phyloP scores from a whole-genome alignment of 2,113 vertebrate genomes.

The Corydoras sp. region DNA sequence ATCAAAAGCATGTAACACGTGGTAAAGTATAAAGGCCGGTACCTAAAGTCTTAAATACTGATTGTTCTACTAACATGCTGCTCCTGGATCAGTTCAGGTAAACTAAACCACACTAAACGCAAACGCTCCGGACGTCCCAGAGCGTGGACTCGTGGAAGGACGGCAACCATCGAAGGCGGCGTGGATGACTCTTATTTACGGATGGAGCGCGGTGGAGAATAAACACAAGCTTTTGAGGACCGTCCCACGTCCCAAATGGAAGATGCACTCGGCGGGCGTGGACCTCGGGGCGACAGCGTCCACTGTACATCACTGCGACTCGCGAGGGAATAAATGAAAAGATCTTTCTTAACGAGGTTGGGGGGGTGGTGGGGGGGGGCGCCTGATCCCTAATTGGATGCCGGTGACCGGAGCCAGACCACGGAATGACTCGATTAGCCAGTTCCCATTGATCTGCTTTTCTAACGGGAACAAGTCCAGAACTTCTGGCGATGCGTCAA shows the following conservation, averaged over 20 bases:
- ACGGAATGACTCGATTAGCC: neutral
- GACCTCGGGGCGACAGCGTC: neutral
- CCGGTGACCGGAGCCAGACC: neutral
- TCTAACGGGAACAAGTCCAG: neutral
- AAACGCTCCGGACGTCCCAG: too few relatives aligned
- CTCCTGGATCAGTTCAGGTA: slow-evolving; percentile 9
- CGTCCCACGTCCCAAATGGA: too few relatives aligned
- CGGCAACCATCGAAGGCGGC: too few relatives aligned
- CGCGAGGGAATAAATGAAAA: neutral
- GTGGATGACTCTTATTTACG: too few relatives aligned
- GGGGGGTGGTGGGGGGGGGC: neutral
- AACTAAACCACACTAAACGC: too few relatives aligned
- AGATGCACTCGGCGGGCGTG: too few relatives aligned
- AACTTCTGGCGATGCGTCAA: too few relatives aligned
- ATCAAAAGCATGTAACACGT: slow-evolving; percentile 37
- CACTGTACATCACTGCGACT: too few relatives aligned
- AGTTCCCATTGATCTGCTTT: slow-evolving; percentile 39
- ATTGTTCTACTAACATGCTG: slow-evolving; percentile 1
- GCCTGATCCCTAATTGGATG: neutral
- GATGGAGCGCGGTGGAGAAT: too few relatives aligned
- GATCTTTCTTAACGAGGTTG: neutral
- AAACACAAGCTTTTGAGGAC: too few relatives aligned
- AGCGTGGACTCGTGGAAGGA: too few relatives aligned
- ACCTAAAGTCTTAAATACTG: slow-evolving; percentile 29
- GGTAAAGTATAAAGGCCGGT: slow-evolving; percentile 21